Conservation (phyloP, 2,113 vertebrate genomes). For the Epinephelus fuscoguttatus region DNA sequence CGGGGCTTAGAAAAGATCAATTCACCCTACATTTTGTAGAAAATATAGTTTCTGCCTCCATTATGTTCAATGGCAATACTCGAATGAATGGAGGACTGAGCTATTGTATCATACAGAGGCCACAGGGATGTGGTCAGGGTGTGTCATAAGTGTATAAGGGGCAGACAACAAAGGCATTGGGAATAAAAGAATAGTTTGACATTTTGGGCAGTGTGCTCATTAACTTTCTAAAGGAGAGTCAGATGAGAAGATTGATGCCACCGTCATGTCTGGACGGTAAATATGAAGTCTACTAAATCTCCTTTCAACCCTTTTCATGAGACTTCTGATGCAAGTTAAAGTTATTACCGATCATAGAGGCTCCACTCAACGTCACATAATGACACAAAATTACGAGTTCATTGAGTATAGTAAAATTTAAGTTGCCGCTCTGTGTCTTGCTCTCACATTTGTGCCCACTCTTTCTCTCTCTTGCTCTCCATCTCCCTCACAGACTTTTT, state of each 20-base stretch:
- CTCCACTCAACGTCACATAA: neutral
- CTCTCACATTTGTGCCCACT: rapidly evolving
- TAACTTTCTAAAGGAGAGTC: neutral
- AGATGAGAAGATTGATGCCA: neutral
- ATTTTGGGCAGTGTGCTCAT: neutral
- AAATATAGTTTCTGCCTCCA: neutral
- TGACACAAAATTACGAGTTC: neutral
- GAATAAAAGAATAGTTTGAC: neutral
- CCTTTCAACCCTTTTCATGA: neutral
- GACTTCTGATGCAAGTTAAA: neutral
- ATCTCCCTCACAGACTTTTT: neutral
- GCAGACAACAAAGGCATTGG: neutral
- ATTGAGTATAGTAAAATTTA: neutral
- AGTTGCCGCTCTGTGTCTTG: neutral
- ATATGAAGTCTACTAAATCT: neutral
- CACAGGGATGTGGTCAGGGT: no score
- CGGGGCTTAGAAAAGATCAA: no score
- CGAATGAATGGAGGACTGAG: neutral
- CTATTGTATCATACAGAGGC: neutral
- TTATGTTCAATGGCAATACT: neutral
- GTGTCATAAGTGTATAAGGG: no score
- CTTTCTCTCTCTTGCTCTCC: neutral
- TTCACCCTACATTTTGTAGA: no score
- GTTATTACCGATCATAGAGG: neutral
- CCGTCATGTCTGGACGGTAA: neutral